phyloP scores from a whole-genome alignment of 2,113 vertebrate species.

The Alethe castanea region DNA sequence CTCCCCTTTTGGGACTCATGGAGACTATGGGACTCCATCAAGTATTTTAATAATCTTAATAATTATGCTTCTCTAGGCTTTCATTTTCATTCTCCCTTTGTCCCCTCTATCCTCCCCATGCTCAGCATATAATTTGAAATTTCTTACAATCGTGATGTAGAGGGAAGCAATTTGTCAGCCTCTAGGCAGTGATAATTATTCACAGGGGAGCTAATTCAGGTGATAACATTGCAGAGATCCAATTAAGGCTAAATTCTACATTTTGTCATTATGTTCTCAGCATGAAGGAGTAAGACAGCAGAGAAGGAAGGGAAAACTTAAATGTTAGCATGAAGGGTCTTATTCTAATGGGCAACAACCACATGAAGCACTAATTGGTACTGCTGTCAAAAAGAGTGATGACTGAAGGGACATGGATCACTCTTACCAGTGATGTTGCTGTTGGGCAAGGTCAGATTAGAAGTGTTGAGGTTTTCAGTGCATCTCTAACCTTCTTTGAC shows the following conservation, averaged over 20 bases:
- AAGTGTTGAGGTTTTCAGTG: neutral
- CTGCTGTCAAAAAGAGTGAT: neutral
- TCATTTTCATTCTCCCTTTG: neutral
- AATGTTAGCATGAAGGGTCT: neutral
- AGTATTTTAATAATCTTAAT: neutral
- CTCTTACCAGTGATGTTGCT: neutral
- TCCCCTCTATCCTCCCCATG: neutral
- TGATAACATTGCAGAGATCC: slow-evolving; percentile 58
- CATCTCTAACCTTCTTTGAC: neutral
- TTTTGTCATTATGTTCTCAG: slow-evolving; percentile 41
- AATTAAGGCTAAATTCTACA: slow-evolving; percentile 60
- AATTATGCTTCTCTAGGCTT: neutral
- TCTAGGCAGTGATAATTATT: slow-evolving; percentile 57
- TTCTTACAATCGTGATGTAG: slow-evolving; percentile 18
- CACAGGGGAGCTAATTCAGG: slow-evolving; percentile 55
- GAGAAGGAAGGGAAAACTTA: neutral
- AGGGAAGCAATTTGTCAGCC: slow-evolving; percentile 57
- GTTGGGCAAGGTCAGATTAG: neutral
- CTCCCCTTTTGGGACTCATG: neutral
- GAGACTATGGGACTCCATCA: neutral
- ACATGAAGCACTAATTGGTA: neutral
- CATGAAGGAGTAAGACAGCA: neutral
- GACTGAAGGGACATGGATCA: neutral
- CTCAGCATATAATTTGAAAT: slow-evolving; percentile 15
- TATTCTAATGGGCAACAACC: neutral